phyloP scores from a whole-genome alignment of 2,797 vertebrate species.

The Paguma larvata region DNA sequence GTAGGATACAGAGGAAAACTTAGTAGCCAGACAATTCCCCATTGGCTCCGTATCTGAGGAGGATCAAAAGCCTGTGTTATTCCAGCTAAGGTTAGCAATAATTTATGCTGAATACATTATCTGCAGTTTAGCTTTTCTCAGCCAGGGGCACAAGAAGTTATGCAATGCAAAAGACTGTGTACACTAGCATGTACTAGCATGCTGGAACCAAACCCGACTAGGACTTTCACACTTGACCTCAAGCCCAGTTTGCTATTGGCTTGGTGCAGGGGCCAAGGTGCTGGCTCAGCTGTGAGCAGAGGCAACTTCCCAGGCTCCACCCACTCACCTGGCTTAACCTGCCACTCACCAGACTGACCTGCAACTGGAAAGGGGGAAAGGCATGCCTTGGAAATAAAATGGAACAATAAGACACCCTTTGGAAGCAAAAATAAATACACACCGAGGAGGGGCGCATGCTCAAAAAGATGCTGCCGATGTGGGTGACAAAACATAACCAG shows the following conservation, averaged over 20 bases:
- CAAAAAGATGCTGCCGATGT: neutral
- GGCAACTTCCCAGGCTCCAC: neutral
- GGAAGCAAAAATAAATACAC: neutral
- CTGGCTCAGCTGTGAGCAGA: neutral
- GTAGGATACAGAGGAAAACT: constrained; percentile 82
- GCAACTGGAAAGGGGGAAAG: neutral
- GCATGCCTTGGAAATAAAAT: neutral
- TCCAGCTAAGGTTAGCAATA: constrained; percentile 87
- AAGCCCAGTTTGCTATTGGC: neutral
- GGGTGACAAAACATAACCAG: neutral
- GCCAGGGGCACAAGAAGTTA: constrained; percentile 84
- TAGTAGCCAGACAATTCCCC: constrained; percentile 83
- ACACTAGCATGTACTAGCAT: neutral
- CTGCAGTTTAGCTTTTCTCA: constrained; percentile 85
- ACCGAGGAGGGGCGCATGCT: neutral
- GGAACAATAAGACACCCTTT: neutral
- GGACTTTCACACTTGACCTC: neutral
- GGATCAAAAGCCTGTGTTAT: constrained; percentile 85
- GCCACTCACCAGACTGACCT: neutral
- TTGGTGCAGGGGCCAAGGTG: neutral
- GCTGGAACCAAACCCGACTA: neutral
- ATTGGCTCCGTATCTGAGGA: constrained; percentile 82
- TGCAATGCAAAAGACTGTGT: constrained; percentile 16
- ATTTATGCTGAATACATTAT: constrained; percentile 90
- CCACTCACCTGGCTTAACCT: constrained; percentile 5